Evolutionary conservation across 2,888 invertebrate genomes (phyloP), one percentile per base, ranked within the genome.

Genomic region (Melipona bicolor): DNA sequence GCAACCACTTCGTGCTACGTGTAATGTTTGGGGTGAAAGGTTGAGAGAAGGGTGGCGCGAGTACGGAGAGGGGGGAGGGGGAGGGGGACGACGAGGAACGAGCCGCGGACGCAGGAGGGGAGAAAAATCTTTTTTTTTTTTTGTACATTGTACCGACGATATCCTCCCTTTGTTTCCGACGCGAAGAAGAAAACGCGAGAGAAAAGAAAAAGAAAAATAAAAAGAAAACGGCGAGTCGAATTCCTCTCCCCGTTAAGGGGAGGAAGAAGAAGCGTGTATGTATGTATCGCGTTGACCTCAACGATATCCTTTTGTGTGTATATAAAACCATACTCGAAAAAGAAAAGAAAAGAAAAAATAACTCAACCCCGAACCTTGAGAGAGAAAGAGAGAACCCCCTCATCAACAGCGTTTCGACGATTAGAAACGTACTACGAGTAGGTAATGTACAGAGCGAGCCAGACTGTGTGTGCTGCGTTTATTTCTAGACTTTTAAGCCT

Each of bases 121-220:
- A 67, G 54, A 82, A 69, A 69, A 62, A 82, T 69, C 73, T 80
- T 77, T 3, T 32, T 32, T 32, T 32, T 91, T 32, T 91, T 90
- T 92, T 91, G 91, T 91, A 91, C 89, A 90, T 89, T 91, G 75
- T 50, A 83, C 71, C 75, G 74, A 79, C 70, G 81, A 83, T 81
- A 83, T 64, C 21, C 43, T 59, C 61, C 50, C 15, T 59, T 81
- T 71, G 61, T 64, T 80, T 80, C 65, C 54, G 61, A 59, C 36
- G 36, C 36, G 36, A 43, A 0, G 9, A 27, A 19, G 61, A 27
- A 61, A 19, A 27, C 2, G 6, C 15, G 17, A 27, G 2, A 4
- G 32, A 64, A 11, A 2, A 11, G 2, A 2, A 43, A 32, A 32
- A 61, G 19, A 11, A 65, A 36, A 13, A 43, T 19, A 24, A 19